Conservation (phyloP, 2,888 invertebrate species). For the Matsumyia berberina region DNA sequence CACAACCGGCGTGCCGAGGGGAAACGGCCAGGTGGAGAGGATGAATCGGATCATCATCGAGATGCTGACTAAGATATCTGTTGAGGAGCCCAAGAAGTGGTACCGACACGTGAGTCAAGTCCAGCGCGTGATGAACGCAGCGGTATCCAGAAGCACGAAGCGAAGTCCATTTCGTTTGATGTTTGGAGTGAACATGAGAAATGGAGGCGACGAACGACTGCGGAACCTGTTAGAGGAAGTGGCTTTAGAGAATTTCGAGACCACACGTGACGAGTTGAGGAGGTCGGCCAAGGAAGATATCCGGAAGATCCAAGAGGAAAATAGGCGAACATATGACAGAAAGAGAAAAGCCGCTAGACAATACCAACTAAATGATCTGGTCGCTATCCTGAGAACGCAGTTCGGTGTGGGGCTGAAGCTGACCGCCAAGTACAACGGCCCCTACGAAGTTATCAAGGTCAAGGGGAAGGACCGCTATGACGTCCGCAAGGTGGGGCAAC, state of each 20-base stretch:
- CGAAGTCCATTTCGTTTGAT: slow-evolving; percentile 17
- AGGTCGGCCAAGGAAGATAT: slow-evolving; percentile 33
- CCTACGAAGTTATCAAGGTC: not conserved
- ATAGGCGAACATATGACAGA: slow-evolving; percentile 34
- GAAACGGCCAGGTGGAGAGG: slow-evolving; percentile 81
- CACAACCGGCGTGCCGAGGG: slow-evolving; percentile 78
- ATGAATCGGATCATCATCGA: slow-evolving; percentile 78
- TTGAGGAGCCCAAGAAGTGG: slow-evolving; percentile 9
- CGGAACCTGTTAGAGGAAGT: not conserved
- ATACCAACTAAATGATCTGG: slow-evolving; percentile 37
- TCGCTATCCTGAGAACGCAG: slow-evolving; percentile 14
- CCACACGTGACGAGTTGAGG: slow-evolving; percentile 28
- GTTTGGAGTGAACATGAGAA: not conserved
- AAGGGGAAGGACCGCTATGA: not conserved
- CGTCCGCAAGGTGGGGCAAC: not conserved
- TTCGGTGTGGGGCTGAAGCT: not conserved
- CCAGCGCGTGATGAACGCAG: slow-evolving; percentile 3
- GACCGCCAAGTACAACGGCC: not conserved
- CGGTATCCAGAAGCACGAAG: slow-evolving; percentile 1
- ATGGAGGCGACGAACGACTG: not conserved
- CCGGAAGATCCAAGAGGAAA: slow-evolving; percentile 49
- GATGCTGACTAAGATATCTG: not conserved
- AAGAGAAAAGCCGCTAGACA: slow-evolving; percentile 6
- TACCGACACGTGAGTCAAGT: slow-evolving; percentile 7
- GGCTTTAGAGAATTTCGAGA: slow-evolving; percentile 7